Conservation (phyloP, 2,888 invertebrate genomes). For the Griposia aprilina region DNA sequence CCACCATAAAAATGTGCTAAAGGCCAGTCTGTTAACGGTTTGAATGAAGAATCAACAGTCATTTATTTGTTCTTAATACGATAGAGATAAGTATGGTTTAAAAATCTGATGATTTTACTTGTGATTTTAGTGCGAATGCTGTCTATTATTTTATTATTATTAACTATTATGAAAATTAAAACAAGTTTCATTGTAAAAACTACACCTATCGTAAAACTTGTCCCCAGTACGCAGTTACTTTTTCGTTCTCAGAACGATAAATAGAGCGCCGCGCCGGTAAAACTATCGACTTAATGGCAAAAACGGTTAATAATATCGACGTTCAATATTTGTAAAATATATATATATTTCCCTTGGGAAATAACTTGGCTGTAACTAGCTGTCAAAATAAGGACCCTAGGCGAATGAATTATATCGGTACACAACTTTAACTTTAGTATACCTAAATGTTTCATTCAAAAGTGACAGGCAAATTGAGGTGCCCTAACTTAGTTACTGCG, state of each 20-base stretch:
- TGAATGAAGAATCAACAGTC: neutral
- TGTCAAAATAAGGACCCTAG: conserved; percentile 44
- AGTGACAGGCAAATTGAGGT: neutral
- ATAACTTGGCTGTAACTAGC: conserved; percentile 46
- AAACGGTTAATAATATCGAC: conserved; percentile 27
- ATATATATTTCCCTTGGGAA: conserved; percentile 53
- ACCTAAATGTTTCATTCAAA: neutral
- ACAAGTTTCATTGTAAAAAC: neutral
- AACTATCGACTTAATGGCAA: conserved; percentile 8
- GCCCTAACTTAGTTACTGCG: too few relatives aligned
- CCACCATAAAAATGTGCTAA: neutral
- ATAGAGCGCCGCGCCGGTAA: neutral
- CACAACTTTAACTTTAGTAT: conserved; percentile 25
- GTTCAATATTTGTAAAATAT: conserved; percentile 46
- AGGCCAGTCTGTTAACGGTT: neutral
- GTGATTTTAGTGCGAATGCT: neutral
- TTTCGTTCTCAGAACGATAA: neutral
- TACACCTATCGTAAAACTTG: neutral
- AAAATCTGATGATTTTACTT: neutral
- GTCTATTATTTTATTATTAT: neutral
- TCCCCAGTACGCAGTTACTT: neutral
- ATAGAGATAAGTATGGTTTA: neutral
- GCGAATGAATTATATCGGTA: conserved; percentile 37
- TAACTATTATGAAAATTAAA: neutral
- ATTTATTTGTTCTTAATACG: neutral